Evolutionary conservation across 1,140 invertebrate genomes (phyloP), one percentile per base, ranked within the genome.

Genomic region (Antheraea pernyi): DNA sequence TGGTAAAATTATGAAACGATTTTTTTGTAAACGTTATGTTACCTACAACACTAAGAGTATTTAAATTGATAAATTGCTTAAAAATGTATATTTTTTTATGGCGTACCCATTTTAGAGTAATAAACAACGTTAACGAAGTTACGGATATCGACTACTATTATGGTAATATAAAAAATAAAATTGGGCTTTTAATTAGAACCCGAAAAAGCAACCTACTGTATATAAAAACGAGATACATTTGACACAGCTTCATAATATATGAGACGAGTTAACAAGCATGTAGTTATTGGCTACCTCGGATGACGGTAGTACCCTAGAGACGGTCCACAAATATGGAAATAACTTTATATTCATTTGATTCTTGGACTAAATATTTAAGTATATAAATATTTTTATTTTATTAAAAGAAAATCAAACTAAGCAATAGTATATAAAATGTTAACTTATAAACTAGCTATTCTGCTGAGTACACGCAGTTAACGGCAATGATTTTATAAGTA

Each of bases 261-360:
- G 89, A 91, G 89, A 86, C 73, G 87, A 91, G 87, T 91, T 91
- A 91, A 91, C 88, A 88, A 88, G 88, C 88, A 84, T 85, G 85
- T 89, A 89, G 84, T 83, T 87, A 86, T 85, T 78, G 84, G 83
- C 84, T 84, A 84, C 80, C 77, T 76, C 75, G 68, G 67, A 79
- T 79, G 76, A 70, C 72, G 76, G 53, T 18, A 36, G 39, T 59
- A 71, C 81, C 71, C 76, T 37, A 53, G 80, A 71, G 78, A 73
- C 11, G 19, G 10, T 18, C 60, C 39, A 58, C 60, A 69, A 68
- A 67, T 75, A 75, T 74, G 67, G 73, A 76, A 74, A 78, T 79
- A 74, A 70, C 68, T 73, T 71, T 53, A 59, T 70, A 75, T 70
- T 70, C 11, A 46, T 16, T 61, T 42, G 7, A 53, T 53, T 53